A percentile compares a stretch with the other conserved stretches of the same genome.
Evolutionary conservation across 2,888 invertebrate genomes (phyloP).

Genomic region (Resseliella maxima): DNA sequence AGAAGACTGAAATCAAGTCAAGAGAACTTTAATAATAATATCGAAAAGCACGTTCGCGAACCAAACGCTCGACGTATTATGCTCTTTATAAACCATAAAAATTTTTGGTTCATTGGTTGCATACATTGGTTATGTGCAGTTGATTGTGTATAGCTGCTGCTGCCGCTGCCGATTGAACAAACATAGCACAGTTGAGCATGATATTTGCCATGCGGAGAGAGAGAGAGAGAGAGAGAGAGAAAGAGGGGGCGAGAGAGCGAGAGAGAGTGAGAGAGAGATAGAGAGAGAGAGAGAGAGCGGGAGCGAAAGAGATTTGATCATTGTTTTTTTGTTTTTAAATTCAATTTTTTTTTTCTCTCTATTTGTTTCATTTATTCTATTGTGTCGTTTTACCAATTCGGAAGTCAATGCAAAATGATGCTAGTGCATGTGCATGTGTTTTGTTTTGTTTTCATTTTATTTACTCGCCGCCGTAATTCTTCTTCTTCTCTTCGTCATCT

Average conservation of each 20-base stretch:
- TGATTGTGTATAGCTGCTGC: neutral
- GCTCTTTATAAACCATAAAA: constrained; percentile 40
- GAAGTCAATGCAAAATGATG: constrained; percentile 7
- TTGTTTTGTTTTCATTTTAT: constrained; percentile 25
- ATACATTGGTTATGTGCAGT: constrained; percentile 34
- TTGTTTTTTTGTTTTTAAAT: neutral
- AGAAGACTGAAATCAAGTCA: constrained; percentile 39
- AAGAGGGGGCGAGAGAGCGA: no score
- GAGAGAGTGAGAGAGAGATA: neutral
- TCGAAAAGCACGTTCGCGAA: constrained; percentile 53
- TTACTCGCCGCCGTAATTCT: neutral
- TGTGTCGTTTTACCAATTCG: constrained; percentile 34
- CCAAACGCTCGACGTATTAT: constrained; percentile 49
- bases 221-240: no score
- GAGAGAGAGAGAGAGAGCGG: neutral
- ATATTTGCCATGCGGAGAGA: no score
- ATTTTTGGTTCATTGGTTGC: constrained; percentile 30
- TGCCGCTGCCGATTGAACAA: neutral
- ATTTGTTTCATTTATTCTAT: neutral
- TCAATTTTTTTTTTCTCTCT: neutral
- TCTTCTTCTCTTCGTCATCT: no score
- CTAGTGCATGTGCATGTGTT: neutral
- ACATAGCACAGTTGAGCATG: no score
- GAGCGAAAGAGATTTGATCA: neutral
- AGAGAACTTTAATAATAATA: constrained; percentile 53